Percentiles rank a stretch among this genome's conserved stretches.
These are phyloP conservation scores for Crocuta crocuta DNA, from an alignment of 2,113 vertebrate species.

Conservation along the genomic window DNA sequence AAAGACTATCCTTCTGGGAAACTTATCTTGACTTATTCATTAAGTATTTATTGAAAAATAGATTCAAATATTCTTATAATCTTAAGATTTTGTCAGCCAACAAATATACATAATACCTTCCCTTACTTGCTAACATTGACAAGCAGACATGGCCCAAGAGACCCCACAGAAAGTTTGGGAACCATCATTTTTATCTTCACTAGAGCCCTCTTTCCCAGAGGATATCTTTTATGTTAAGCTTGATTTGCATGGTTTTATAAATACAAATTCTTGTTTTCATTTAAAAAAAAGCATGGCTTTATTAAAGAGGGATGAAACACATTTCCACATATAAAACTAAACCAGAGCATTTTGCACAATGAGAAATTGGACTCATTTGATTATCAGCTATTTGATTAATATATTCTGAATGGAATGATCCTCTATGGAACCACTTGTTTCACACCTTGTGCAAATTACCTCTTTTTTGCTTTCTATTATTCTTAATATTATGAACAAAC, in stretches of 20 bases:
- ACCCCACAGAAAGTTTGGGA: not conserved
- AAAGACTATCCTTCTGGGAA: not conserved
- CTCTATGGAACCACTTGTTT: not conserved
- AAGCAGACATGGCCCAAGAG: not conserved
- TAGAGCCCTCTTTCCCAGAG: not conserved
- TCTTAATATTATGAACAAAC: not conserved
- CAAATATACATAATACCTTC: not conserved
- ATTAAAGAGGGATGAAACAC: not conserved
- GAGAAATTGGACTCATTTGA: not conserved
- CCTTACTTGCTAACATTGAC: not conserved
- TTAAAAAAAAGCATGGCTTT: not conserved
- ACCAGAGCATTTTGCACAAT: not conserved
- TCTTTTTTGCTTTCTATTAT: not conserved
- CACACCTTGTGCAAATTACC: not conserved
- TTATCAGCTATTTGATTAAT: not conserved
- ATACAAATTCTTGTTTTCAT: not conserved
- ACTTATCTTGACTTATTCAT: not conserved
- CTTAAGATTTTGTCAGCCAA: not conserved
- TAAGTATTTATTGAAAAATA: constrained; percentile 11
- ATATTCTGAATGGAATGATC: not conserved
- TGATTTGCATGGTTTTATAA: not conserved
- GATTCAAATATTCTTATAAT: not conserved
- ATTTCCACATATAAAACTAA: not conserved
- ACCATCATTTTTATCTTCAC: not conserved
- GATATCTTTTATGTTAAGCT: not conserved